Evolutionary conservation across 1,140 invertebrate genomes (phyloP), one percentile per base, ranked within the genome.

Genomic region (Sarcophaga peregrina): DNA sequence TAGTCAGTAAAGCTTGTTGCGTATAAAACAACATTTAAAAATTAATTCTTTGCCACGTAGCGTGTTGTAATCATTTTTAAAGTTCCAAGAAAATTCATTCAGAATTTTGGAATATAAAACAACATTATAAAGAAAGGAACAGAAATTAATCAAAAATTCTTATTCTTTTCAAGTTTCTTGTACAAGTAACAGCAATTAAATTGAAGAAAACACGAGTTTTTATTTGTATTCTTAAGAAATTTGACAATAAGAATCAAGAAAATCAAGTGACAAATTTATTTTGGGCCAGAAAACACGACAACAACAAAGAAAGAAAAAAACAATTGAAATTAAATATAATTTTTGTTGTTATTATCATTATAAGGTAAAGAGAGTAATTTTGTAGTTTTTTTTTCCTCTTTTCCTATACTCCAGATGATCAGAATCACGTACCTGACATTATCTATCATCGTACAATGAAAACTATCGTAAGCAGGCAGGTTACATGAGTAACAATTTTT

Each of bases 381-480:
- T n/a, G n/a, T n/a, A n/a, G n/a, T n/a, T n/a, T n/a, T n/a, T n/a
- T n/a, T n/a, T n/a, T n/a, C n/a, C n/a, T n/a, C 1, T 58, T 10
- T 58, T 58, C 0, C 4, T 8, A 58, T 15, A 15, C 52, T 58
- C 52, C n/a, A 58, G n/a, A 75, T 17, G 45, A 75, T 47, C 73
- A 75, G 5, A 75, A 75, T 75, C 73, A 75, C 73, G 73, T 75
- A 75, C 73, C 73, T 75, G 73, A 75, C 73, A 75, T 75, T 75
- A 75, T 75, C 73, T 75, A 75, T 75, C 73, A 75, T 75, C 73
- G 46, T 75, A 58, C 52, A 58, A 11, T n/a, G n/a, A n/a, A n/a
- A n/a, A n/a, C n/a, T n/a, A n/a, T n/a, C n/a, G n/a, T n/a, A n/a
- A n/a, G n/a, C n/a, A n/a, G n/a, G n/a, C n/a, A n/a, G n/a, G n/a